Base-by-base conservation (phyloP, 2,797 vertebrate species). In the Anas flavirostris region DNA sequence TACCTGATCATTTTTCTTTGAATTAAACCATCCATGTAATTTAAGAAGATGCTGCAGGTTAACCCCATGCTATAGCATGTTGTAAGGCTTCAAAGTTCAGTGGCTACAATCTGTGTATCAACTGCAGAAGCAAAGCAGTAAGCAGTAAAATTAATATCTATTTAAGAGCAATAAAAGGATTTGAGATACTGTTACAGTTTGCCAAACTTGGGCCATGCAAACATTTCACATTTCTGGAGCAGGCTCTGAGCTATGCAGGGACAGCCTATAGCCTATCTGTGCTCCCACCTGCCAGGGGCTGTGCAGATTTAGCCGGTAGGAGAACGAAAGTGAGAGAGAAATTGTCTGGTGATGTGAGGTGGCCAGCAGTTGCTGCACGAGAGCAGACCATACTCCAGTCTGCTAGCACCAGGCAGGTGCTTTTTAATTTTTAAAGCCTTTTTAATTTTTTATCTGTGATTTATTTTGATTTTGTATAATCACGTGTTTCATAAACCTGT, bases 1-100 rank as follows among this genome's bases (percentile, higher is more conserved):
- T 90, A 88, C 88, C 80, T 94, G 86, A 64, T 88, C 22, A 16
- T 80, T 93, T 95, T 86, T 16, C 56, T 91, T 82, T 82, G 67
- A 85, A 80, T 77, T 72, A 82, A 93, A 68, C 82, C 50, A 56
- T 78, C 60, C 37, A 0, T 83, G 78, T 90, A 87, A 94, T 86
- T 93, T 74, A 78, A 82, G 74, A 67, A 85, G 72, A 77, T 72
- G 8, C 60, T 48, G 50, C 74, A 91, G 28, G 60, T 78, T 86
- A 89, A 78, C 72, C 39, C 58, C 37, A 12, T 46, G 7, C 79
- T 86, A 2, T 5, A 60, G 58, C 50, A 28, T 31, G 19, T 23
- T 48, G 44, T 29, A 64, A 74, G 29, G 37, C 64, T 77, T 89
- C 21, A 29, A 72, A 83, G 55, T 66, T 75, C 23, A 23, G 33